A percentile compares a stretch with the other conserved stretches of the same genome.
These are phyloP conservation scores for Adelphocoris suturalis DNA, from an alignment of 2,888 invertebrate genomes.

Conservation along the genomic window DNA sequence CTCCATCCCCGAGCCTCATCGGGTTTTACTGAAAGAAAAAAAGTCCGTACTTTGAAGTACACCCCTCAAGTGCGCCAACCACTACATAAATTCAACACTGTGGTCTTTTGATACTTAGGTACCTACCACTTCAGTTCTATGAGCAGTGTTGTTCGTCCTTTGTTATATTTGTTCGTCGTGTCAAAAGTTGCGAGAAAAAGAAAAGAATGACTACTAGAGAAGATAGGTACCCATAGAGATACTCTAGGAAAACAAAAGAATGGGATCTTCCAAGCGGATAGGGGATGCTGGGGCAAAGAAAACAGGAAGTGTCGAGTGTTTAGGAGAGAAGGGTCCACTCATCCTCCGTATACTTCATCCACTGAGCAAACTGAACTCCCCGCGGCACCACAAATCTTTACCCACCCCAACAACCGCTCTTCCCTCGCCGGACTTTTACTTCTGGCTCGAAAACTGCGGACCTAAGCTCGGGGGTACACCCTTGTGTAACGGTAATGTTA, in stretches of 20 bases:
- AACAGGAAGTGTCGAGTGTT: constrained; percentile 17
- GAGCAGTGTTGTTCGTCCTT: background rate
- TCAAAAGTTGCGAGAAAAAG: background rate
- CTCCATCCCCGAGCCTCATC: no score
- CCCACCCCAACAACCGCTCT: background rate
- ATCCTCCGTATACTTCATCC: constrained; percentile 10
- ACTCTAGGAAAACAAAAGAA: constrained; percentile 22
- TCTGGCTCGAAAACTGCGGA: constrained; percentile 1
- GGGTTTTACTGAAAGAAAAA: no score
- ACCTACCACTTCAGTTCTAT: background rate
- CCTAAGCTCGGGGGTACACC: background rate
- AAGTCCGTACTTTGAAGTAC: background rate
- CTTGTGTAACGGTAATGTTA: background rate
- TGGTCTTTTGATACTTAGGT: background rate
- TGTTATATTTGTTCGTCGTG: background rate
- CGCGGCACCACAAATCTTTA: background rate
- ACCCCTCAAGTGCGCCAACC: background rate
- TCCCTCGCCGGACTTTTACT: background rate
- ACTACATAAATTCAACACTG: background rate
- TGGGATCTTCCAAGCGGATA: background rate
- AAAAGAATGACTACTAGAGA: background rate
- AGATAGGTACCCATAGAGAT: background rate
- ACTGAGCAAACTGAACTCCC: background rate
- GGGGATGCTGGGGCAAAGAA: background rate
- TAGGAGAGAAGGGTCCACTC: constrained; percentile 14